Evolutionary conservation across 92 coral and sea anemone species (phyloP), one percentile per base, ranked within the genome.

Genomic region (Umimayanthus chanpuru): DNA sequence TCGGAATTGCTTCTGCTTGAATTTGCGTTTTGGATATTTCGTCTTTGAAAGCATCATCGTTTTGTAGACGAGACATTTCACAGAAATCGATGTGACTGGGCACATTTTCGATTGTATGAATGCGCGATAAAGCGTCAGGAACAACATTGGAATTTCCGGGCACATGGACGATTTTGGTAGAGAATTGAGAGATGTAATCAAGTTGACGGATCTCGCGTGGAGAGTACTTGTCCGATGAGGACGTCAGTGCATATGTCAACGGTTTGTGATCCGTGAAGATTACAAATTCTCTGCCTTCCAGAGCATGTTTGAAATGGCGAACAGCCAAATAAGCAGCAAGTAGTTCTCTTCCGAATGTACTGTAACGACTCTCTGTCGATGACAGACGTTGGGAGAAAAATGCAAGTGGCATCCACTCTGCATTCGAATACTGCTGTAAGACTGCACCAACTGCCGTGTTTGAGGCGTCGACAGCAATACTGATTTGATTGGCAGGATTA

Each of bases 101-200:
- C 67, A 70, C 75, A 0, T 71, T 47, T 56, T 12, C 82, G 6
- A 39, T 76, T 12, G 71, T 56, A 67, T 55, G 6, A n/a, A 83
- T 73, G 81, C 89, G 89, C 1, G 58, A 86, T 3, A 86, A 76
- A 3, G 84, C 89, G 41, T 86, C 84, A 16, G 89, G 84, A 4
- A 86, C 89, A 47, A 25, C 43, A 39, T 86, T 77, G n/a, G n/a
- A n/a, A 25, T 81, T 50, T 10, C 0, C 73, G 11, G 86, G 1
- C 80, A 73, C 6, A 89, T 91, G 89, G 4, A 3, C 4, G 3
- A 41, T 41, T 3, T 3, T 41, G 3, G 44, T 41, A 3, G 44
- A 41, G 6, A 91, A 91, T 61, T 91, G 89, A 2, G 89, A 91
- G 43, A 90, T 88, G 50, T 75, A 91, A 65, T 85, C 81, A 30